phyloP scores from a whole-genome alignment of 2,797 vertebrate genomes.

The Alauda arvensis region DNA sequence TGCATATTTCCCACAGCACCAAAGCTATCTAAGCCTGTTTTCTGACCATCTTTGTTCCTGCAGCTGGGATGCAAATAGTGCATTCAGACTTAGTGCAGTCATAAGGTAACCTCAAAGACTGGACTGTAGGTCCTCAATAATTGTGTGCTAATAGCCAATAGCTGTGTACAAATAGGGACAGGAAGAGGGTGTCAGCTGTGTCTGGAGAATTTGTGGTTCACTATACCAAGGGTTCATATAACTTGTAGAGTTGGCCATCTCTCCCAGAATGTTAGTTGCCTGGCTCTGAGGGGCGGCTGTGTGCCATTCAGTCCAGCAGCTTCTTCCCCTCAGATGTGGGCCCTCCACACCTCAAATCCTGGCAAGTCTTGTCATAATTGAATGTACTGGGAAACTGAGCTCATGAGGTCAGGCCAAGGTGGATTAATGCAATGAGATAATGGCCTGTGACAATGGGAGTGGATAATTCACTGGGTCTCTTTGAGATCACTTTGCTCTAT shows the following conservation, averaged over 20 bases:
- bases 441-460: not conserved
- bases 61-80: not conserved
- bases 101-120: not conserved
- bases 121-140: not conserved
- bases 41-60: not conserved
- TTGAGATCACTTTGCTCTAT: not conserved
- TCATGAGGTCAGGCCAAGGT: not conserved
- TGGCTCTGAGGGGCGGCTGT: not conserved
- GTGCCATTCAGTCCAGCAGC: not conserved
- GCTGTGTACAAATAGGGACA: not conserved
- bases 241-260: not conserved
- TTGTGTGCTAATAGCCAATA: not conserved
- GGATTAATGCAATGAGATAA: conserved; percentile 18
- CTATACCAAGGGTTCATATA: not conserved
- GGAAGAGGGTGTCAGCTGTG: not conserved
- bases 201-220: not conserved
- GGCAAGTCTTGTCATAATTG: not conserved
- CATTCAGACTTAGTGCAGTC: not conserved
- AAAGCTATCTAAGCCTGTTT: not conserved
- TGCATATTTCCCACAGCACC: not conserved
- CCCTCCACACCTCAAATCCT: not conserved
- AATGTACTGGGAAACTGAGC: not conserved
- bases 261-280: not conserved
- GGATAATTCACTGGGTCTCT: not conserved
- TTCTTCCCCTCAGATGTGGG: not conserved